These are phyloP conservation scores for Zalophus californianus DNA, from an alignment of 2,797 vertebrate species.

Conservation along the genomic window DNA sequence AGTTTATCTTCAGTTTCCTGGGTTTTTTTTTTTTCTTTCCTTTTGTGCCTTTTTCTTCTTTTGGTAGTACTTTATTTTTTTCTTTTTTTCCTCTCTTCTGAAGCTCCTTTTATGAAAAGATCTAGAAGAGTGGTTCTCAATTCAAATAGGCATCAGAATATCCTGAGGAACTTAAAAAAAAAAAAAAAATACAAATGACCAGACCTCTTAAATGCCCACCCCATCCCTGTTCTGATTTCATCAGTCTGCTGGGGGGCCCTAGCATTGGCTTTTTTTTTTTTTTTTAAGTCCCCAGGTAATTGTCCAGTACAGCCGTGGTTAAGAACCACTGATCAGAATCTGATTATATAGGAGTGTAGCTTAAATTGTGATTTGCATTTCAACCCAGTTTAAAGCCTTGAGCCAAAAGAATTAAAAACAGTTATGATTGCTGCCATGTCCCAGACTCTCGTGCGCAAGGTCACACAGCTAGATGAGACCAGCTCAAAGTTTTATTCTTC, in stretches of 20 bases:
- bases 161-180: neutral
- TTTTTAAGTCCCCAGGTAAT: neutral
- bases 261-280: neutral
- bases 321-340: neutral
- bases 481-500: neutral
- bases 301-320: neutral
- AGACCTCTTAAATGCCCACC: neutral
- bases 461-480: neutral
- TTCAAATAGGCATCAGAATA: slow-evolving; percentile 3
- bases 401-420: neutral
- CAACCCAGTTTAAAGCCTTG: slow-evolving; percentile 31
- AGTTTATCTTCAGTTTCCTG: neutral
- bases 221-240: neutral
- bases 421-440: neutral
- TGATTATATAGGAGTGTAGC: neutral
- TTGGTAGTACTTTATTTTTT: neutral
- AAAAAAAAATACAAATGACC: neutral
- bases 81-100: neutral
- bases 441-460: neutral
- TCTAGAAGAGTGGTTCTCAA: neutral
- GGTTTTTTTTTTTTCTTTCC: neutral
- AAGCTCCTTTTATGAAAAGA: slow-evolving; percentile 8
- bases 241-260: neutral
- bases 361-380: slow-evolving; percentile 46
- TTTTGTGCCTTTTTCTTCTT: neutral